These are phyloP conservation scores for Pollimyrus isidori DNA, from an alignment of 2,113 vertebrate species.

Conservation along the genomic window DNA sequence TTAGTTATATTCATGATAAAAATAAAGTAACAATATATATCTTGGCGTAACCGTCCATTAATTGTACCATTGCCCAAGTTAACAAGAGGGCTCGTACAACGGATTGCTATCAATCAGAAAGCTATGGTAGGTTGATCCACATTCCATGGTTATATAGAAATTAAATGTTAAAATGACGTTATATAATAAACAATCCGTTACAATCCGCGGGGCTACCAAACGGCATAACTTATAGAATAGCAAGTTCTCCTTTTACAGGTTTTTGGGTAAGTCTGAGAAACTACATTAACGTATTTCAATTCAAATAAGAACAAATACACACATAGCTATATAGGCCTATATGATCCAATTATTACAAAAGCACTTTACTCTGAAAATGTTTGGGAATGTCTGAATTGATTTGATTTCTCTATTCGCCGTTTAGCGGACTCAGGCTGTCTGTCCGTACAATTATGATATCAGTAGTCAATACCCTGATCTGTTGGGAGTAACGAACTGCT, in stretches of 20 bases:
- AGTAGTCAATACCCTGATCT: slow-evolving; percentile 65
- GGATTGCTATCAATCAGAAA: neutral
- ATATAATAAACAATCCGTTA: neutral
- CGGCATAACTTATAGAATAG: neutral
- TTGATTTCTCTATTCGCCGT: neutral
- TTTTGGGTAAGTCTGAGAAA: neutral
- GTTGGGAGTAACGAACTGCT: slow-evolving; percentile 43
- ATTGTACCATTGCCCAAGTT: neutral
- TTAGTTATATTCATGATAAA: neutral
- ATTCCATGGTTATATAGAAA: neutral
- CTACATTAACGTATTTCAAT: neutral
- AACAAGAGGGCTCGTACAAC: neutral
- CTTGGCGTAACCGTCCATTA: neutral
- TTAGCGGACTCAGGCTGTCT: slow-evolving; percentile 19
- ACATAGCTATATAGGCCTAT: neutral
- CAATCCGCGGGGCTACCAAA: slow-evolving; percentile 22
- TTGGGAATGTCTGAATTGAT: slow-evolving; percentile 15
- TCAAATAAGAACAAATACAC: slow-evolving; percentile 3
- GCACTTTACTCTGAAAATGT: neutral
- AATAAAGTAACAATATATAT: neutral
- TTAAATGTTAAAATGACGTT: neutral
- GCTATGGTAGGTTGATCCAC: neutral
- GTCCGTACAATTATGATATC: slow-evolving; percentile 50
- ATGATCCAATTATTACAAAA: slow-evolving; percentile 35
- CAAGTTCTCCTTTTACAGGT: neutral